Base-by-base conservation (phyloP, 2,888 invertebrate genomes). In the Cryptosula pallasiana region DNA sequence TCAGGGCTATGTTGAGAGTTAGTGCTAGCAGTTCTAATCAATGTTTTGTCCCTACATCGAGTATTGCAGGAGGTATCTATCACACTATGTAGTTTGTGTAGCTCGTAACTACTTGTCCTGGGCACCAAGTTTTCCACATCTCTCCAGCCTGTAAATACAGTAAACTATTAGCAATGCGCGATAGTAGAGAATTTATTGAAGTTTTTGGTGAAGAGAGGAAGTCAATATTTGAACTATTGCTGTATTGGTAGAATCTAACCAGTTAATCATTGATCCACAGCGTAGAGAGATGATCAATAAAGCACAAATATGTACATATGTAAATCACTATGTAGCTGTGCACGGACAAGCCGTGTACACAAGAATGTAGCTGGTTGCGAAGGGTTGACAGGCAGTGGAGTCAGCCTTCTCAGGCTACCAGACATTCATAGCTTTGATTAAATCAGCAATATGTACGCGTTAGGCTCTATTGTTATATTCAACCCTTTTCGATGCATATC, bases 101-200 rank as follows among this genome's bases (percentile, higher is more conserved):
- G 86, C 69, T 91, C 90, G 32, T 91, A 88, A 78, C 91, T 82
- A 77, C 88, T 90, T 74, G 92, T 88, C 74, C 90, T 87, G 63
- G 91, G 87, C 76, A 89, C 88, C 23, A 89, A 89, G 72, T 89
- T 88, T 72, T 92, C 91, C 35, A 93, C 89, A 81, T 94, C 94
- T 71, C 93, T 88, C 94, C 95, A 95, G 82, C 91, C 92, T 93
- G 78, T 54, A 73, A 69, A 76, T 45, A 13, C 9, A 23, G 45
- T 13, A 13, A 45, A 13, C 45, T 13, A 45, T 20, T 20, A 45
- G 5, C 20, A 58, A 58, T 5, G 13, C 54, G n/a, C n/a, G n/a
- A n/a, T n/a, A n/a, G n/a, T 20, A 20, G 9, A 13, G 45, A 20
- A 5, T 20, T 45, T 45, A 13, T 20, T 13, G 20, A 45, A 20